Conservation (phyloP, 1,140 invertebrate genomes). For the Argopecten irradians region DNA sequence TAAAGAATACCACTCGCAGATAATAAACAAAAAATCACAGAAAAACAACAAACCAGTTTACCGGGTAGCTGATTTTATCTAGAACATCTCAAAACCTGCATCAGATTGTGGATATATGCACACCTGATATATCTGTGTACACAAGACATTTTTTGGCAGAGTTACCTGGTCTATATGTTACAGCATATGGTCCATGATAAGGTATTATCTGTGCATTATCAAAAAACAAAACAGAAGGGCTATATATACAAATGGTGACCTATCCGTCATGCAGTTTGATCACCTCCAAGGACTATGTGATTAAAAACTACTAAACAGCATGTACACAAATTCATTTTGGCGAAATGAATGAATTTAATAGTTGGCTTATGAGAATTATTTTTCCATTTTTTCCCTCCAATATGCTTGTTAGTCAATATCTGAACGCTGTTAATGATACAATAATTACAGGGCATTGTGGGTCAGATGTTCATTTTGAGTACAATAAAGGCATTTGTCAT, state of each 20-base stretch:
- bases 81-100: background rate
- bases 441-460: background rate
- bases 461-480: background rate
- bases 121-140: background rate
- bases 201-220: background rate
- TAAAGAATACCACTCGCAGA: no score
- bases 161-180: background rate
- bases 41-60: no score
- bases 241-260: background rate
- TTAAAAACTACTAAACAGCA: background rate
- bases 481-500: background rate
- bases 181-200: background rate
- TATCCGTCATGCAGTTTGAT: no score
- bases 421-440: background rate
- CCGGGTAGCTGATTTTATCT: background rate
- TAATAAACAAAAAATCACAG: background rate
- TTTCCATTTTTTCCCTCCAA: background rate
- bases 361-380: constrained; percentile 3
- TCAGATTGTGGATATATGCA: background rate
- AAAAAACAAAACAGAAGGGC: background rate
- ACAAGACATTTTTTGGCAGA: background rate
- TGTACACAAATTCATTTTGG: background rate
- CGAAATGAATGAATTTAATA: background rate
- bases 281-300: background rate
- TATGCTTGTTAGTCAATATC: no score